Conservation (phyloP, 2,113 vertebrate species). For the Hirundichthys speculiger region DNA sequence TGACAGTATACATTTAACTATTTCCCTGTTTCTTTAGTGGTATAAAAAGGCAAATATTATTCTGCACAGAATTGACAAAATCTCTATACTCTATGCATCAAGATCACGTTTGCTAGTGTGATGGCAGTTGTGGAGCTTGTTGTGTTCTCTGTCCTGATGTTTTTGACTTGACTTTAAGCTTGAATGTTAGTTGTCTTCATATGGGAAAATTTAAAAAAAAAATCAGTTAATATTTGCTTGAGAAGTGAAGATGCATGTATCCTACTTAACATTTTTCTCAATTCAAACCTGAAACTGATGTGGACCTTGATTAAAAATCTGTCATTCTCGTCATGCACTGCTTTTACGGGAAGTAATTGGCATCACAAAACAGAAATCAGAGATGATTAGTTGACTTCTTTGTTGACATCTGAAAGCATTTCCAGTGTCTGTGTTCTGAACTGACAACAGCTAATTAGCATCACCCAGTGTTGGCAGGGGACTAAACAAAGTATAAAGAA, state of each 20-base stretch:
- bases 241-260: not conserved
- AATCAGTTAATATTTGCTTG: constrained; percentile 12
- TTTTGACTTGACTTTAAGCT: not conserved
- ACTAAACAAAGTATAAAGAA: not conserved
- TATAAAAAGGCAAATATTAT: too few relatives aligned
- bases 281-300: not conserved
- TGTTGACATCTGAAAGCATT: constrained; percentile 3
- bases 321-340: not conserved
- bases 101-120: too few relatives aligned
- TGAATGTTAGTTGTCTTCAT: constrained; percentile 27
- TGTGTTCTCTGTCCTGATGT: too few relatives aligned
- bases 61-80: too few relatives aligned
- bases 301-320: not conserved
- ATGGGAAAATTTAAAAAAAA: too few relatives aligned
- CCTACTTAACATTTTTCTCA: not conserved
- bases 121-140: too few relatives aligned
- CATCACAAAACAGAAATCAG: constrained; percentile 1
- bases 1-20: too few relatives aligned
- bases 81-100: too few relatives aligned
- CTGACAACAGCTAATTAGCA: not conserved
- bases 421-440: not conserved
- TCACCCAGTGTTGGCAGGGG: not conserved
- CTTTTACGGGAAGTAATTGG: not conserved
- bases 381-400: not conserved
- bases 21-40: too few relatives aligned